These are phyloP conservation scores for Drosophila carrolli DNA, from an alignment of 1,140 invertebrate genomes.

Conservation along the genomic window DNA sequence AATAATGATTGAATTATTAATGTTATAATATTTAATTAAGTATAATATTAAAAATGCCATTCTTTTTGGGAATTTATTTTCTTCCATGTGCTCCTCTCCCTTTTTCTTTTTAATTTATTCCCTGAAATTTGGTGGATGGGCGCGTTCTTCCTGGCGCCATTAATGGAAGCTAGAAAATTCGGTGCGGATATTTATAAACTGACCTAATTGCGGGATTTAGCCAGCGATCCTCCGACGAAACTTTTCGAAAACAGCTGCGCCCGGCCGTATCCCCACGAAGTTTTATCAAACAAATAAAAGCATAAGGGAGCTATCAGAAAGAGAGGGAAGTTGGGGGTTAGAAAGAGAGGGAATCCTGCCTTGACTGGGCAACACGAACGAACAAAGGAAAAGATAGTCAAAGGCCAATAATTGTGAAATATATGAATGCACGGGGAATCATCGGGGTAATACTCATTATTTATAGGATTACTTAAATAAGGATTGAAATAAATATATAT, in stretches of 20 bases:
- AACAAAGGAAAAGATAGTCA: constrained; percentile 39
- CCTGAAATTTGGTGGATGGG: constrained; percentile 1
- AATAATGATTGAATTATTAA: too few species aligned
- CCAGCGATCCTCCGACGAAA: constrained; percentile 65
- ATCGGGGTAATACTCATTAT: constrained; percentile 11
- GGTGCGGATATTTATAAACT: constrained; percentile 70
- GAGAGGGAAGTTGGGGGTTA: not conserved
- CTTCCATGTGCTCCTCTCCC: not conserved
- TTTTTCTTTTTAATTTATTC: not conserved
- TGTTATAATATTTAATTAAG: too few species aligned
- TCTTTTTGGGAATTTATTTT: not conserved
- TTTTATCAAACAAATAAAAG: constrained; percentile 2
- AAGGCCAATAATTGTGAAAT: constrained; percentile 7
- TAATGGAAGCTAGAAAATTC: constrained; percentile 57
- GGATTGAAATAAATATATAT: too few species aligned
- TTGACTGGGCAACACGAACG: constrained; percentile 16
- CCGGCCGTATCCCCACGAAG: constrained; percentile 32
- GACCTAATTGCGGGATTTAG: constrained; percentile 67
- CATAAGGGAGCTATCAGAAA: not conserved
- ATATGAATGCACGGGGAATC: not conserved
- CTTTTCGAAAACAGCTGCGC: constrained; percentile 52
- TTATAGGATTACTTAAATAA: not conserved
- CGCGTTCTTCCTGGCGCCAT: constrained; percentile 57
- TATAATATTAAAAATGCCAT: too few species aligned
- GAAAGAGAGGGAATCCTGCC: constrained; percentile 4